Base-by-base conservation (phyloP, 1,140 invertebrate genomes). In the Adoxophyes honmai region DNA sequence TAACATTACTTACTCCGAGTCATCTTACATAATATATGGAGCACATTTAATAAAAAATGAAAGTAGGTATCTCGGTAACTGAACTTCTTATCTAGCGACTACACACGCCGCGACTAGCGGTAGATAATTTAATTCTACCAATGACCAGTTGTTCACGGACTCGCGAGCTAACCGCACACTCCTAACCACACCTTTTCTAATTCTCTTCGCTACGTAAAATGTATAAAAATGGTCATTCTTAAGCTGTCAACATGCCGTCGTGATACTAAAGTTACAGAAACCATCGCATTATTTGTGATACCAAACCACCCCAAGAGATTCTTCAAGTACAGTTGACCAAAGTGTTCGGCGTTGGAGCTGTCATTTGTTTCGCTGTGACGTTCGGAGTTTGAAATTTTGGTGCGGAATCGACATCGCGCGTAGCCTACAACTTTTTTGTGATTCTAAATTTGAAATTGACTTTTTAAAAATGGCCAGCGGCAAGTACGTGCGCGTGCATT, bases 261-360 rank as follows among this genome's bases (percentile, higher is more conserved):
- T 33, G 66, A 70, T 55, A 68, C 71, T 55, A 78, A 84, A 72
- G 60, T 75, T 67, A 78, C 73, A 11, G 71, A 80, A 64, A 73
- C 71, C 36, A 69, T 70, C 60, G 75, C 73, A 48, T 66, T 85
- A 60, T 87, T 88, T 63, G 73, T 83, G 52, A 82, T 82, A 64
- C 69, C 81, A 14, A 85, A 81, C 69, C 84, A 89, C 57, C 81
- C 86, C 1, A 89, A 87, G 59, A 77, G 85, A 39, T 89, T 86
- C 57, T 89, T 81, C 60, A 89, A 89, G 64, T 88, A 88, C 70
- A 89, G 88, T 83, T 89, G 88, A 89, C 88, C 74, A 67, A 73
- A 52, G 60, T 34, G 55, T 36, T 53, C 5, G 18, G 57, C 67
- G 75, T 78, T 52, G 28, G 33, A 34, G 33, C 51, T 5, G 8